Conservation (phyloP, 1,140 invertebrate genomes). For the Drosophila nasuta region DNA sequence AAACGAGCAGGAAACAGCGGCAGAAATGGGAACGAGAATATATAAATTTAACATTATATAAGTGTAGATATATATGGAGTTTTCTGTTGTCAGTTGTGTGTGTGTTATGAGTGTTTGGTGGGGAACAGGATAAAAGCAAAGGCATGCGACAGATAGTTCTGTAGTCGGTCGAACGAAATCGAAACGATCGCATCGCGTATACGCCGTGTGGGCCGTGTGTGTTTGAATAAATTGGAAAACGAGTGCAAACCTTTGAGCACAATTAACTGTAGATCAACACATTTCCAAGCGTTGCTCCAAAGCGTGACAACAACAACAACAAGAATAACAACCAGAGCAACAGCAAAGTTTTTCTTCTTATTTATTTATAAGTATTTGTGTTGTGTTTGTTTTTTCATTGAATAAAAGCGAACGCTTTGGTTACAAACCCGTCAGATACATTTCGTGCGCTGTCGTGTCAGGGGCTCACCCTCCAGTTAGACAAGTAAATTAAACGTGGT, state of each 20-base stretch:
- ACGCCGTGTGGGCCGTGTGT: constrained; percentile 53
- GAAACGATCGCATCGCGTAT: constrained; percentile 52
- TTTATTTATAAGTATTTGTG: constrained; percentile 8
- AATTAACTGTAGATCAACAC: constrained; percentile 23
- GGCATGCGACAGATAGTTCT: constrained; percentile 6
- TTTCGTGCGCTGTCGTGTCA: constrained; percentile 48
- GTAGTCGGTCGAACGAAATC: constrained; percentile 19
- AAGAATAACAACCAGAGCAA: constrained; percentile 12
- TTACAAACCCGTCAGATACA: constrained; percentile 70
- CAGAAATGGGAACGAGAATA: neutral
- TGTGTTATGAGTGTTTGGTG: neutral
- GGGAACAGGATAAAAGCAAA: constrained; percentile 46
- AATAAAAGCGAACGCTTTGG: constrained; percentile 60
- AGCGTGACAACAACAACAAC: constrained; percentile 43
- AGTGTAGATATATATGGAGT: constrained; percentile 3
- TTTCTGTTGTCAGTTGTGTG: neutral
- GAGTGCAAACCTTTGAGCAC: constrained; percentile 18
- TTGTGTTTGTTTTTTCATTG: constrained; percentile 16
- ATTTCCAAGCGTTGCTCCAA: constrained; percentile 30
- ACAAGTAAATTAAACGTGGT: constrained; percentile 8
- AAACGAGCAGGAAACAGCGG: constrained; percentile 11
- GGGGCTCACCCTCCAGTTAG: constrained; percentile 15
- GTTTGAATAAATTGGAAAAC: constrained; percentile 30
- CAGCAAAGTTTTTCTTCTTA: constrained; percentile 56
- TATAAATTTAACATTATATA: neutral